Base-by-base conservation (phyloP, 1,140 invertebrate genomes). In the Meloidogyne floridensis region DNA sequence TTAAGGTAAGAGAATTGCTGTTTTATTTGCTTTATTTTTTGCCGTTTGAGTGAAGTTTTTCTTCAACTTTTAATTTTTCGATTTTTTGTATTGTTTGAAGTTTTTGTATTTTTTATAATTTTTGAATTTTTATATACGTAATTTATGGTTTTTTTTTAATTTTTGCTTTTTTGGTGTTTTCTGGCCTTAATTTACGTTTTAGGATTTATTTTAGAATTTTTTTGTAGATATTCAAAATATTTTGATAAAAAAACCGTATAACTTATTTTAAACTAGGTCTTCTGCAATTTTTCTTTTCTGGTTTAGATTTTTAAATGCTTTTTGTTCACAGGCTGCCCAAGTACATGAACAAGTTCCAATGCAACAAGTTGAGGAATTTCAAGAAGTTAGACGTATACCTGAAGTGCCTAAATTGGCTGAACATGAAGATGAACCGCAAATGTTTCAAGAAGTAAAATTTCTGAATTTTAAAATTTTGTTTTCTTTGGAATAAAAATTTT, bases 321-420 rank as follows among this genome's bases (percentile, higher is more conserved):
- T 65, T 79, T 5, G 6, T 2, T 32, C 11, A 15, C 15, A 71
- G 72, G 84, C 83, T 20, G 59, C 53, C 72, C 56, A 85, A 59
- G 18, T 86, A n/a, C 81, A 83, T 20, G 73, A 98, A 83, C 80
- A 71, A 5, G 43, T 97, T 13, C 76, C 73, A 59, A 53, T 59
- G 9, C 88, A 87, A 32, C 82, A 87, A 8, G 13, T 74, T 51
- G 86, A 87, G 43, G 72, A 84, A 18, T 88, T 84, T 42, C 88
- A 89, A 18, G 73, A 75, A 10, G 43, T 88, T 8, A 73, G 74
- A 3, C 80, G 83, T 3, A 72, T 90, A 13, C 89, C 88, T 11
- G 82, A 87, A 11, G 47, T 73, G 10, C 84, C 87, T 2, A 85
- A 83, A 53, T 80, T 89, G 13, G 72, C 78, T 43, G 87, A 89